phyloP scores from a whole-genome alignment of 2,888 invertebrate genomes.

The Lasius platythorax region DNA sequence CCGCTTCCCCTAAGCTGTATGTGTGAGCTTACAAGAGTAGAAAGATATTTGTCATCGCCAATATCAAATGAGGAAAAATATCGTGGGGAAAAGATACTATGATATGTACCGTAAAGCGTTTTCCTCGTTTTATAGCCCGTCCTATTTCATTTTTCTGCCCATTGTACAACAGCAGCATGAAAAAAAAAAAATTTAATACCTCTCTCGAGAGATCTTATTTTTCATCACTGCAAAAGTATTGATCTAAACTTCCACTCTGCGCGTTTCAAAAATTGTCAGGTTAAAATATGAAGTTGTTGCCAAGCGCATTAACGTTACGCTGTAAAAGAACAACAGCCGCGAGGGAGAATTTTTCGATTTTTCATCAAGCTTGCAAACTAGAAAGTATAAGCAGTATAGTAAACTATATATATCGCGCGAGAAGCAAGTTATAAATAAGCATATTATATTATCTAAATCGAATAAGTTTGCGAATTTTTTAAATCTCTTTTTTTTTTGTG shows the following conservation, averaged over 20 bases:
- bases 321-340: constrained; percentile 1
- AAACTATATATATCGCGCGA: background rate
- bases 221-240: constrained; percentile 51
- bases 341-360: constrained; percentile 10
- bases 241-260: constrained; percentile 45
- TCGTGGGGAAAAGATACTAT: constrained; percentile 19
- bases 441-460: constrained; percentile 19
- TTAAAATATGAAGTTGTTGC: constrained; percentile 39
- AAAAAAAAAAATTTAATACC: constrained; percentile 55
- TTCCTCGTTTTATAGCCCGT: constrained; percentile 42
- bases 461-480: background rate
- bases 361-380: constrained; percentile 10
- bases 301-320: constrained; percentile 44
- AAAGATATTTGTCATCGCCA: constrained; percentile 35
- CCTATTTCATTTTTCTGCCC: constrained; percentile 47
- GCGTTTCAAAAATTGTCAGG: constrained; percentile 48
- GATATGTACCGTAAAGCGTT: constrained; percentile 42
- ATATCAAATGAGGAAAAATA: constrained; percentile 51
- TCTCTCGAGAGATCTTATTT: constrained; percentile 53
- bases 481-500: background rate
- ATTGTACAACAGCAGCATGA: constrained; percentile 7
- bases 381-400: background rate
- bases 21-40: background rate
- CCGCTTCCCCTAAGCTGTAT: background rate
- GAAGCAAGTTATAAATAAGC: background rate